phyloP scores from a whole-genome alignment of 2,888 invertebrate genomes.

The Luperina nickerlii region DNA sequence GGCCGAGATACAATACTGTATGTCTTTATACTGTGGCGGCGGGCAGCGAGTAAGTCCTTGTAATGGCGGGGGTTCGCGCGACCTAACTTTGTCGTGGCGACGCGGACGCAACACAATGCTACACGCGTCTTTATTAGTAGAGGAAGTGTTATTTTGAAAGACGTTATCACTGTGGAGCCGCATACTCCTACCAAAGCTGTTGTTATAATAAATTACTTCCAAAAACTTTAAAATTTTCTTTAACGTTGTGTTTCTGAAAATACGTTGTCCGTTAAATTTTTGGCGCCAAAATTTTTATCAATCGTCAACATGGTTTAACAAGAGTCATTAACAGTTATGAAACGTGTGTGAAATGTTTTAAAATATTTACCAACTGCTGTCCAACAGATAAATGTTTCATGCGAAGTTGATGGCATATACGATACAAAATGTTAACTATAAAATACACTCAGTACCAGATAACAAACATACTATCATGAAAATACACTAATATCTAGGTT shows the following conservation, averaged over 20 bases:
- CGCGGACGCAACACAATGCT: no score
- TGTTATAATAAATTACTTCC: not conserved
- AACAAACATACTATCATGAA: not conserved
- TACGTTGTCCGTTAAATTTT: constrained; percentile 12
- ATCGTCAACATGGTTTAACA: constrained; percentile 14
- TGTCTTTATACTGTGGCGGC: no score
- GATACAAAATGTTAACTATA: not conserved
- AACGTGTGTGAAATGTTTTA: constrained; percentile 17
- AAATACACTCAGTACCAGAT: not conserved
- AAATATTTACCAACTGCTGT: constrained; percentile 11
- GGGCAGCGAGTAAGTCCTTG: no score
- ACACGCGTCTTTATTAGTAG: not conserved
- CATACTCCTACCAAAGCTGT: not conserved
- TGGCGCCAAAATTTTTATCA: constrained; percentile 21
- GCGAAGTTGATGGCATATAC: not conserved
- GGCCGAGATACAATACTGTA: no score
- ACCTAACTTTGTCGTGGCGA: no score
- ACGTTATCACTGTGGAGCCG: not conserved
- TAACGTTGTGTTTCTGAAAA: constrained; percentile 14
- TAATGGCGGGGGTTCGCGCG: no score
- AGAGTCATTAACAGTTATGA: constrained; percentile 17
- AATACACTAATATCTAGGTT: not conserved
- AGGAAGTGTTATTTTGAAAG: constrained; percentile 1
- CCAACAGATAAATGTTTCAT: not conserved
- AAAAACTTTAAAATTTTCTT: not conserved